Percentiles rank a stretch among this genome's conserved stretches.
These are phyloP conservation scores for Nycticryphes semicollaris DNA, from an alignment of 2,113 vertebrate genomes.

Conservation along the genomic window DNA sequence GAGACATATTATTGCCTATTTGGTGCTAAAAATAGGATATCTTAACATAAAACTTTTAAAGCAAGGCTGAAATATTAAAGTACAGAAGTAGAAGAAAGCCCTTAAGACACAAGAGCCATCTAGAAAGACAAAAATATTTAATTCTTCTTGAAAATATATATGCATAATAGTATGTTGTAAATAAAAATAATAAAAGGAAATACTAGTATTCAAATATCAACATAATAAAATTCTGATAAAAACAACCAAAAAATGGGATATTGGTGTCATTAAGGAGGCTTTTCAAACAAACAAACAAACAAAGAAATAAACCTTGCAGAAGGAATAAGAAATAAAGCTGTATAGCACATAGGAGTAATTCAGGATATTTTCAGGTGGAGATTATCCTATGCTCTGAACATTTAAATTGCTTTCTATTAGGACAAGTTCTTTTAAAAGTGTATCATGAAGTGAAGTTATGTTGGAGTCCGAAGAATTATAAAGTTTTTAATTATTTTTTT, in stretches of 20 bases:
- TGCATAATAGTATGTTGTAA: neutral
- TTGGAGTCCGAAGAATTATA: neutral
- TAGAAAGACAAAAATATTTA: conserved; percentile 3
- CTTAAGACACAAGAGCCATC: neutral
- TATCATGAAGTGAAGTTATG: neutral
- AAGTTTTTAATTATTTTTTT: neutral
- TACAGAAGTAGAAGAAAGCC: neutral
- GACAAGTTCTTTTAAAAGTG: neutral
- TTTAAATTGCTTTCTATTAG: neutral
- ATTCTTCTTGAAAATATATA: neutral
- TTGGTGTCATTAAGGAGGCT: neutral
- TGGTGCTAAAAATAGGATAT: conserved; percentile 17
- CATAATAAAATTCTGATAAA: neutral
- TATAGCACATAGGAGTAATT: neutral
- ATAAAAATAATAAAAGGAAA: neutral
- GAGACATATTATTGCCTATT: conserved; percentile 46
- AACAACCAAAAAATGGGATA: neutral
- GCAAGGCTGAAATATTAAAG: neutral
- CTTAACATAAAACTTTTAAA: conserved; percentile 32
- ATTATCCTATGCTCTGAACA: neutral
- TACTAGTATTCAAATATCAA: neutral
- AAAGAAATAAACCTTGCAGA: neutral
- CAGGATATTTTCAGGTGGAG: neutral
- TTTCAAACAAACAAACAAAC: neutral
- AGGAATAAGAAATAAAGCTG: neutral